Evolutionary conservation across 37 sponge, comb jelly and placozoan species (phyloP), one percentile per base, ranked within the genome.

Genomic region (Beroe ovata): DNA sequence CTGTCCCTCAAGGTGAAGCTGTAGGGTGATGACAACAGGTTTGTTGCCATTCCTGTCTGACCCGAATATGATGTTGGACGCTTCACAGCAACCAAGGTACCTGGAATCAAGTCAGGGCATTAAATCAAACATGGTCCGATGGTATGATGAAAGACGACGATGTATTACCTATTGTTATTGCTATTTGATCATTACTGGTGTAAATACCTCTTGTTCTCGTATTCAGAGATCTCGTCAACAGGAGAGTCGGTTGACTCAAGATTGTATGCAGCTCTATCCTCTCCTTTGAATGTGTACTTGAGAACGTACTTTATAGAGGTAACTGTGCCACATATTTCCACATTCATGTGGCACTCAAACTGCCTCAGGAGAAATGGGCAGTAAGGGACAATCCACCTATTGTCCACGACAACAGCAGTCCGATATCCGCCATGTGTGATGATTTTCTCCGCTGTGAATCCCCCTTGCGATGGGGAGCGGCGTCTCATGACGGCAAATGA

Each of bases 1-100:
- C n/a, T n/a, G n/a, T n/a, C 59, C 11, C 16, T 19, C 16, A 0
- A 93, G 72, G 64, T 93, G 94, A 6, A 93, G 81, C 20, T 38
- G 60, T 40, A 93, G 54, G 0, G 72, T 64, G 0, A 47, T 0
- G 1, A 93, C 91, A 0, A 89, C 34, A 0, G 92, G 94, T 0
- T 38, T 60, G 36, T n/a, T n/a, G n/a, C n/a, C n/a, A n/a, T n/a
- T n/a, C n/a, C n/a, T n/a, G n/a, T n/a, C n/a, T n/a, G n/a, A n/a
- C n/a, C n/a, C n/a, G n/a, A n/a, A n/a, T n/a, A n/a, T n/a, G n/a
- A n/a, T n/a, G n/a, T n/a, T n/a, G n/a, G n/a, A n/a, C n/a, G n/a
- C n/a, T n/a, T n/a, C n/a, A n/a, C n/a, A n/a, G n/a, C n/a, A n/a
- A n/a, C n/a, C n/a, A n/a, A n/a, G n/a, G n/a, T n/a, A n/a, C n/a